Base-by-base conservation (phyloP, 2,888 invertebrate genomes). In the Neoscelio sp. region DNA sequence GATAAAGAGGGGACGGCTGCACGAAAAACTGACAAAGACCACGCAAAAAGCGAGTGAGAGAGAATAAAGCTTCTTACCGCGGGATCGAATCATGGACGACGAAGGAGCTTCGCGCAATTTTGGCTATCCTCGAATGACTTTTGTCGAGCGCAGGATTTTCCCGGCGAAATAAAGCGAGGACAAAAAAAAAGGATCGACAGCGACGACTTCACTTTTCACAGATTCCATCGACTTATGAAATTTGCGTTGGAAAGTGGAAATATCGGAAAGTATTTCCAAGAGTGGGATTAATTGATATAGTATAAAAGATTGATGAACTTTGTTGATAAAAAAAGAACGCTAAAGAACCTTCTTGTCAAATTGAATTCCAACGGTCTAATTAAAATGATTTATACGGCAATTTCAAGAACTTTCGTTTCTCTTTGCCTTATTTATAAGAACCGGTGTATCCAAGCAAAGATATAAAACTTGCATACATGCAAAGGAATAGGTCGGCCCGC, bases 41-140 rank as follows among this genome's bases (percentile, higher is more conserved):
- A n/a, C n/a, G n/a, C n/a, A n/a, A n/a, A n/a, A n/a, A n/a, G 30
- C 15, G 12, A 28, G 4, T 38, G 48, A 52, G 26, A 67, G 35
- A 60, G 38, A 77, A 76, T 78, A 78, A n/a, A 74, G 74, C 71
- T 70, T 50, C 79, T 67, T 77, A 70, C 64, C 46, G 38, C 54
- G 73, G 18, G 76, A 79, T 77, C 76, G 76, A 74, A 81, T 81
- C 44, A 54, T 65, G 56, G 56, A 60, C 78, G 73, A 8, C 20
- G 42, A 42, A 68, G 62, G 52, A 68, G 75, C 52, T 60, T 58
- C 50, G 30, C 42, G 70, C 78, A 78, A 78, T 78, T 78, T 74
- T 58, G 79, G 60, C 79, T 75, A 64, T 62, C 60, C 70, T 75
- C 42, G 52, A 73, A 62, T 67, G 73, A 79, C 58, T 74, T 78